Conservation (phyloP, 1,140 invertebrate genomes). For the Acromyrmex heyeri region DNA sequence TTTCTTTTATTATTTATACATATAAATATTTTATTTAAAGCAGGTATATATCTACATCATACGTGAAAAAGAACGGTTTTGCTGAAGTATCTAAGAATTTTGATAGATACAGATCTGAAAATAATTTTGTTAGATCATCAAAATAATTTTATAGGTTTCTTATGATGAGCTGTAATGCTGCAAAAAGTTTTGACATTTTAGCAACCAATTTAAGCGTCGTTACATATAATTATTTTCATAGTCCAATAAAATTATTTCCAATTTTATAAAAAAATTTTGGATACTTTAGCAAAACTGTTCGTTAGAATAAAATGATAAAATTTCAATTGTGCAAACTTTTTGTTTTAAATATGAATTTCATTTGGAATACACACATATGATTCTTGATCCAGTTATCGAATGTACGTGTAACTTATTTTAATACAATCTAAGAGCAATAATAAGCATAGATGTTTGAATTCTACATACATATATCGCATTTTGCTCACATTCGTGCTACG, state of each 20-base stretch:
- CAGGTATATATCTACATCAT: neutral
- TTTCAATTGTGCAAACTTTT: neutral
- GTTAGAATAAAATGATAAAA: neutral
- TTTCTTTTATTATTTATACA: neutral
- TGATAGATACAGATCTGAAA: too few species aligned
- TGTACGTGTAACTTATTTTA: neutral
- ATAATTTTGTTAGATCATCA: too few species aligned
- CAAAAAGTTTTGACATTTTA: too few species aligned
- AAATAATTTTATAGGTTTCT: too few species aligned
- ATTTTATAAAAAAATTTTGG: too few species aligned
- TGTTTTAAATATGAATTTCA: neutral
- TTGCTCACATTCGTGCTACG: slow-evolving; percentile 45
- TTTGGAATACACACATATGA: neutral
- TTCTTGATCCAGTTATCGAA: neutral
- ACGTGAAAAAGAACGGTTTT: too few species aligned
- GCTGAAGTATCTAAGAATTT: too few species aligned
- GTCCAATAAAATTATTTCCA: too few species aligned
- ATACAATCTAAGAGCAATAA: neutral
- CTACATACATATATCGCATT: slow-evolving; percentile 20
- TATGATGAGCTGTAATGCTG: too few species aligned
- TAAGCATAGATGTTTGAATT: neutral
- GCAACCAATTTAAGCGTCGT: too few species aligned
- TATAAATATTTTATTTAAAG: neutral
- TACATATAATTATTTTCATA: too few species aligned
- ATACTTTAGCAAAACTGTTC: too few species aligned